Evolutionary conservation across 2,113 vertebrate genomes (phyloP).

Genomic region (Sturnus vulgaris): DNA sequence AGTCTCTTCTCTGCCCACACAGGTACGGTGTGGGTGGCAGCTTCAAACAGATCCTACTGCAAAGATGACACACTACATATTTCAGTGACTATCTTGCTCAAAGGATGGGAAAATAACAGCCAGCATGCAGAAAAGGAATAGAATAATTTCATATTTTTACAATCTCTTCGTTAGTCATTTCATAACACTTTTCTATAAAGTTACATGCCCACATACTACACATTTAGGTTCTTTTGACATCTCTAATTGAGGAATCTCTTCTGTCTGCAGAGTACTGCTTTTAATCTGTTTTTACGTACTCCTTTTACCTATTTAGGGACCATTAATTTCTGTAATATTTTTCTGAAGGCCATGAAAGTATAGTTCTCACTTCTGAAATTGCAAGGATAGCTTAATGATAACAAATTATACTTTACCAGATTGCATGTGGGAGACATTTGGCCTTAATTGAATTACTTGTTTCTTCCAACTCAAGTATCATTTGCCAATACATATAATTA

Average conservation of each 20-base stretch:
- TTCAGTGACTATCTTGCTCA: background rate
- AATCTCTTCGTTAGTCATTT: background rate
- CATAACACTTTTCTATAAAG: background rate
- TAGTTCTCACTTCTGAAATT: constrained; percentile 9
- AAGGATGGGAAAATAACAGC: background rate
- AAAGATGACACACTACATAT: background rate
- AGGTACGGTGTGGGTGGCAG: accelerated
- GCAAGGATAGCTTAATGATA: constrained; percentile 12
- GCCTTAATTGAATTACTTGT: constrained; percentile 38
- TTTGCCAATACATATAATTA: constrained; percentile 39
- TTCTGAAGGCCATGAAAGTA: constrained; percentile 26
- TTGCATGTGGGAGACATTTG: constrained; percentile 39
- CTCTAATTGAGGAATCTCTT: background rate
- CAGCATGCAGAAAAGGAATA: background rate
- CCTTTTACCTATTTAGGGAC: constrained; percentile 1
- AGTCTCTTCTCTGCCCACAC: background rate
- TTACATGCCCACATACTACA: background rate
- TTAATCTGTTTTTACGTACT: background rate
- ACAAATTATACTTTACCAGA: constrained; percentile 34
- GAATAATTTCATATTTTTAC: background rate
- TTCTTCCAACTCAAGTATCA: constrained; percentile 23
- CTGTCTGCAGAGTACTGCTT: background rate
- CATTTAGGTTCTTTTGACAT: background rate
- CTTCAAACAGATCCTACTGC: background rate
- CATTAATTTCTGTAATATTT: constrained; percentile 27